These are phyloP conservation scores for Volucella inanis DNA, from an alignment of 2,888 invertebrate genomes.

Conservation along the genomic window DNA sequence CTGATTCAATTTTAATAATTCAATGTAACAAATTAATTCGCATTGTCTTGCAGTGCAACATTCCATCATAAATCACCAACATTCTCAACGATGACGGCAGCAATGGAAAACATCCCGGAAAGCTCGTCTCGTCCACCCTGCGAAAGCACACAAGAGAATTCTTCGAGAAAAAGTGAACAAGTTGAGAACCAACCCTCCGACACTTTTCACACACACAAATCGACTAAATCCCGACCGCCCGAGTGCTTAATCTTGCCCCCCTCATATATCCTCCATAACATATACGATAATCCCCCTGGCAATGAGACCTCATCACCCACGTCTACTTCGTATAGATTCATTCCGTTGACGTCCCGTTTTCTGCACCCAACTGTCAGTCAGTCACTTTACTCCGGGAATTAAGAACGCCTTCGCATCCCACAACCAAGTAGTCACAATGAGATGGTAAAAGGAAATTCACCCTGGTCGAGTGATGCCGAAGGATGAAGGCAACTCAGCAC, in stretches of 20 bases:
- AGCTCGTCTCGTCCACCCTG: background rate
- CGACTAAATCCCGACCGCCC: constrained; percentile 66
- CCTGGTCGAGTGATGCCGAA: constrained; percentile 13
- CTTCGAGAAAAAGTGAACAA: constrained; percentile 48
- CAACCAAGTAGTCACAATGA: constrained; percentile 50
- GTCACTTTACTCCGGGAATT: constrained; percentile 57
- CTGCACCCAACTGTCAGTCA: constrained; percentile 71
- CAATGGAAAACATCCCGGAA: background rate
- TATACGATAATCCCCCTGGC: constrained; percentile 69
- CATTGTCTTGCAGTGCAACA: constrained; percentile 64
- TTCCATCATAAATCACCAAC: constrained; percentile 70
- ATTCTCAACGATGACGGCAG: constrained; percentile 27
- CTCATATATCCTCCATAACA: constrained; percentile 50
- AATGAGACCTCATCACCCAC: constrained; percentile 70
- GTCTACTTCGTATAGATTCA: background rate
- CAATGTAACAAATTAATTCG: constrained; percentile 61
- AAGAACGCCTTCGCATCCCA: constrained; percentile 46
- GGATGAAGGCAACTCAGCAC: constrained; percentile 32
- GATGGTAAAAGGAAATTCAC: constrained; percentile 50
- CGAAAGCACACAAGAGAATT: background rate
- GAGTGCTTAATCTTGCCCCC: constrained; percentile 68
- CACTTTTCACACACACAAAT: constrained; percentile 41
- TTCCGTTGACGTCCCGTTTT: constrained; percentile 20
- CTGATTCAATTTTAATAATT: constrained; percentile 73
- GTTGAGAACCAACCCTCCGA: constrained; percentile 46